Conservation (phyloP, 53 echinoderm and acorn worm species). For the Crossaster papposus region DNA sequence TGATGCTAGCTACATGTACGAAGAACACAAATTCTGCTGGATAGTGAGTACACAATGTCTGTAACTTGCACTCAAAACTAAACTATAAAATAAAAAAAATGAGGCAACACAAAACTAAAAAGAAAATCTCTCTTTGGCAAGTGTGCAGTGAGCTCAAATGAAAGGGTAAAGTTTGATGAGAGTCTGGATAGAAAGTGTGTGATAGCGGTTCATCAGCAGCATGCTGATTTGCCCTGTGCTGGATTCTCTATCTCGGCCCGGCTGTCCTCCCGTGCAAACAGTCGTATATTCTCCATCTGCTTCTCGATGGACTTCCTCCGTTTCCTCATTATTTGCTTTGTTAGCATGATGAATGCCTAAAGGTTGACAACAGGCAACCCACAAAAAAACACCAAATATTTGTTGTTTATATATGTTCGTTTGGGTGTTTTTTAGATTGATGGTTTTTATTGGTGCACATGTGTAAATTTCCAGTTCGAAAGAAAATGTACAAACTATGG, state of each 20-base stretch:
- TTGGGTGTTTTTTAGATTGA: no score
- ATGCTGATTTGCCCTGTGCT: constrained; percentile 28
- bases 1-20: no score
- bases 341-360: constrained; percentile 75
- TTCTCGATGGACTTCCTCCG: constrained; percentile 72
- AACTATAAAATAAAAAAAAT: not conserved
- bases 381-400: not conserved
- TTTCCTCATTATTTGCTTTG: constrained; percentile 69
- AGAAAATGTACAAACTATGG: no score
- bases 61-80: not conserved
- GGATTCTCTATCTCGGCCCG: constrained; percentile 42
- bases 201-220: constrained; percentile 33
- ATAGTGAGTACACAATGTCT: no score
- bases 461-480: no score
- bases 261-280: constrained; percentile 78
- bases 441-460: no score
- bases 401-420: no score
- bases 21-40: no score
- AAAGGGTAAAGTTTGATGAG: not conserved
- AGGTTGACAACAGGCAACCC: not conserved
- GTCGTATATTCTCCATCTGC: constrained; percentile 80
- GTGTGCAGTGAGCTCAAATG: not conserved
- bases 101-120: not conserved
- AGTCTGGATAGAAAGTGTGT: not conserved
- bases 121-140: not conserved